Conservation (phyloP, 2,797 vertebrate genomes). For the Buphagus erythrorhynchus region DNA sequence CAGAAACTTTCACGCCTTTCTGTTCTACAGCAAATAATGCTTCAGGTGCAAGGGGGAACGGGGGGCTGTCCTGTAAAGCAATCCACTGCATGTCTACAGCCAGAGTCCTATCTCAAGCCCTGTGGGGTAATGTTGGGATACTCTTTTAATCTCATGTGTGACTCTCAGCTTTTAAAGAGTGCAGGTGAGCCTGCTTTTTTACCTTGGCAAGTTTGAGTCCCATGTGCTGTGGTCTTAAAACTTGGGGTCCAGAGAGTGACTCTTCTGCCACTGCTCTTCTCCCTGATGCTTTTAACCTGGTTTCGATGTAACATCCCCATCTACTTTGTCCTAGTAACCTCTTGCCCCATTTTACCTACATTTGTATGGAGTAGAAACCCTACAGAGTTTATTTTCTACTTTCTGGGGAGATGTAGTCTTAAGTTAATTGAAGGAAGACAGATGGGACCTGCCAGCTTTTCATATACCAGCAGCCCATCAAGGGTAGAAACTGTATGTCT, state of each 20-base stretch:
- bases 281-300: not conserved
- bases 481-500: not conserved
- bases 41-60: not conserved
- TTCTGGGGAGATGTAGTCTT: not conserved
- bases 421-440: not conserved
- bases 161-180: not conserved
- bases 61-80: not conserved
- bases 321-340: not conserved
- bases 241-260: not conserved
- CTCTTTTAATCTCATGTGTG: not conserved
- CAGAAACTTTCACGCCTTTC: not conserved
- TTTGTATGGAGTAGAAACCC: not conserved
- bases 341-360: not conserved
- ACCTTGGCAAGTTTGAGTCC: not conserved
- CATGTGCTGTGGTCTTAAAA: rapidly evolving
- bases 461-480: rapidly evolving
- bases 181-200: not conserved
- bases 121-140: not conserved
- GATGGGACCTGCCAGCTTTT: not conserved
- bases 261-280: not conserved
- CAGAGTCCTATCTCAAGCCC: not conserved
- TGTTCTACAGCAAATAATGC: not conserved
- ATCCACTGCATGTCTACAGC: not conserved
- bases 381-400: not conserved
- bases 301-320: not conserved